phyloP scores from a whole-genome alignment of 2,797 vertebrate genomes.

The Anas georgica region DNA sequence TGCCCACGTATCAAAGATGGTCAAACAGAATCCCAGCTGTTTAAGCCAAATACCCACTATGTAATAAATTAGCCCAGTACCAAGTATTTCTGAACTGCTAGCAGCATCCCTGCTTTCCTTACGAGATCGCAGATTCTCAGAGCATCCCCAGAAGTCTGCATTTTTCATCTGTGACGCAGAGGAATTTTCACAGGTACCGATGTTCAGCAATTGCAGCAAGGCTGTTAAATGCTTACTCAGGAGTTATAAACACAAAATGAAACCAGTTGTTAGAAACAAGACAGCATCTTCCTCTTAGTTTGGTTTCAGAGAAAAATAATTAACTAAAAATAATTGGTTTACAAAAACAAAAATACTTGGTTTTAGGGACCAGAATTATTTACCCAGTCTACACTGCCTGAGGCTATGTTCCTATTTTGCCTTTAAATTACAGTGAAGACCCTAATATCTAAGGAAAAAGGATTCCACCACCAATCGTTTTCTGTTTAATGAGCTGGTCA shows the following conservation, averaged over 20 bases:
- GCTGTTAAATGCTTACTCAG: neutral
- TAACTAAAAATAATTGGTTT: neutral
- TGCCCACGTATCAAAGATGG: neutral
- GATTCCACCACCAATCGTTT: neutral
- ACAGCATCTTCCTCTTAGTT: neutral
- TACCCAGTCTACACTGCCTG: neutral
- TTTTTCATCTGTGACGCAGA: neutral
- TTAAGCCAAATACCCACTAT: neutral
- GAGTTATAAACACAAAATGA: neutral
- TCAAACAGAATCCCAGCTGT: neutral
- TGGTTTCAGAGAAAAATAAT: neutral
- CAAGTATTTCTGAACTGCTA: neutral
- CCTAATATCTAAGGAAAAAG: neutral
- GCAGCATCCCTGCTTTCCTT: neutral
- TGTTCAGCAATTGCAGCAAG: neutral
- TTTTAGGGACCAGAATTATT: neutral
- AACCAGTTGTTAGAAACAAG: neutral
- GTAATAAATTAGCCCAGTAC: neutral
- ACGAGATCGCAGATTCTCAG: neutral
- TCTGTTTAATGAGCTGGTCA: neutral
- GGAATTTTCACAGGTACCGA: neutral
- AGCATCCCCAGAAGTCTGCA: neutral
- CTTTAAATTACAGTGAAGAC: neutral
- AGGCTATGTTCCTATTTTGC: neutral
- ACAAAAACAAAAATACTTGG: neutral